These are phyloP conservation scores for Drosophila orosa DNA, from an alignment of 1,140 invertebrate genomes.

Conservation along the genomic window DNA sequence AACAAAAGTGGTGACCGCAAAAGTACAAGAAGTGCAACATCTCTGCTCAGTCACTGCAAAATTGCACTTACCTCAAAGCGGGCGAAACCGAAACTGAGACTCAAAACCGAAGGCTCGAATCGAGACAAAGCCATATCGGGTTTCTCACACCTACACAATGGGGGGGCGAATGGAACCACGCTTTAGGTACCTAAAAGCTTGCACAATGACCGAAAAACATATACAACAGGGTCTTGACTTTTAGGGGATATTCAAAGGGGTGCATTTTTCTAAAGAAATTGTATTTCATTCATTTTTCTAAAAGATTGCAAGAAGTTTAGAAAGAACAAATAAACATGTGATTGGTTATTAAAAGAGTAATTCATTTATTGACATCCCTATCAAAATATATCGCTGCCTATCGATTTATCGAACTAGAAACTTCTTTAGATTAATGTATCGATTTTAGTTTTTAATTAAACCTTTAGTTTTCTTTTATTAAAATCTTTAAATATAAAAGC, in stretches of 20 bases:
- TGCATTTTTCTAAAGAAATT: background rate
- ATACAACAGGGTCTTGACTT: background rate
- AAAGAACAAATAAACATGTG: too few species aligned
- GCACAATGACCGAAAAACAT: conserved; percentile 51
- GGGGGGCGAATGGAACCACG: conserved; percentile 33
- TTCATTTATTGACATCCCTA: background rate
- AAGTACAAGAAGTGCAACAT: conserved; percentile 17
- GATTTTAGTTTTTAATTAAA: too few species aligned
- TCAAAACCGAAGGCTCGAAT: conserved; percentile 24
- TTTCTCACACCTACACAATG: conserved; percentile 76
- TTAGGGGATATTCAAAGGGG: background rate
- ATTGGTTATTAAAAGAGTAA: background rate
- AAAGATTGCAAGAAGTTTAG: too few species aligned
- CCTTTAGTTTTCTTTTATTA: too few species aligned
- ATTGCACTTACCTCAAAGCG: conserved; percentile 53
- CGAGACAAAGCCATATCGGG: conserved; percentile 55
- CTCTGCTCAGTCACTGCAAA: conserved; percentile 54
- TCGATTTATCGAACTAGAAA: background rate
- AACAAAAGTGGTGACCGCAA: conserved; percentile 24
- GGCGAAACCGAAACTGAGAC: conserved; percentile 36
- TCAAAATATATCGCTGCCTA: background rate
- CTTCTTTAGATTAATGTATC: background rate
- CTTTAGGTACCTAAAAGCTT: conserved; percentile 72
- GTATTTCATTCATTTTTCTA: too few species aligned
- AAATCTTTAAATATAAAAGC: too few species aligned